Evolutionary conservation across 1,140 invertebrate species (phyloP).

Genomic region (Drosophila sturtevanti): DNA sequence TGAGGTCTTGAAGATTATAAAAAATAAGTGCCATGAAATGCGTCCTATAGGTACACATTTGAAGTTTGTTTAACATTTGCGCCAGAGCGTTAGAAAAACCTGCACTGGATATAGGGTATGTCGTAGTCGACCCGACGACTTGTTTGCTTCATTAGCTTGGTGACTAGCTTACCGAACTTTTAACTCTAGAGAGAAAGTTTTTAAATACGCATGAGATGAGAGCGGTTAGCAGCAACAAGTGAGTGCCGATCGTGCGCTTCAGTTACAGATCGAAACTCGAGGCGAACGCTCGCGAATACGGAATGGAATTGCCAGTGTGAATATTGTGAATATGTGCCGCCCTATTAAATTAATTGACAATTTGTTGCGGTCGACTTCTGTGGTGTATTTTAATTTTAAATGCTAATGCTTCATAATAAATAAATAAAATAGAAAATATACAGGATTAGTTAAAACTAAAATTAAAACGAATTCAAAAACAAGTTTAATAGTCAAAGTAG

Average conservation of each 20-base stretch:
- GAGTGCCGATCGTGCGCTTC: slow-evolving; percentile 26
- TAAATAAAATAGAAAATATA: slow-evolving; percentile 22
- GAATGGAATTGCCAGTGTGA: slow-evolving; percentile 28
- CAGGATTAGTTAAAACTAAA: slow-evolving; percentile 37
- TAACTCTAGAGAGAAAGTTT: slow-evolving; percentile 28
- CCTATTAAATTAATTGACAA: slow-evolving; percentile 68
- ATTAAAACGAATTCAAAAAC: slow-evolving; percentile 42
- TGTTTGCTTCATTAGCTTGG: slow-evolving; percentile 5
- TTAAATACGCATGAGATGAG: not conserved
- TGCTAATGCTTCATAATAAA: slow-evolving; percentile 65
- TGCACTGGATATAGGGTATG: too few relatives aligned
- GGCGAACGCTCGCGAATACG: slow-evolving; percentile 28
- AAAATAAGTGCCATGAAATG: too few relatives aligned
- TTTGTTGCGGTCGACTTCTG: slow-evolving; percentile 24
- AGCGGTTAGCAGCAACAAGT: slow-evolving; percentile 33
- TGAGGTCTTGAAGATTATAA: too few relatives aligned
- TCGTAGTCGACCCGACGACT: not conserved
- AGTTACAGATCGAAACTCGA: slow-evolving; percentile 48
- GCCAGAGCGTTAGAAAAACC: too few relatives aligned
- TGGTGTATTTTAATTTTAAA: slow-evolving; percentile 47
- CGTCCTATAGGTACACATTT: too few relatives aligned
- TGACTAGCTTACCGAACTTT: too few relatives aligned
- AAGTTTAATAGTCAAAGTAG: slow-evolving; percentile 56
- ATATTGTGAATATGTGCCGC: slow-evolving; percentile 13
- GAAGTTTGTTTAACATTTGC: too few relatives aligned